A percentile compares a stretch with the other conserved stretches of the same genome.
Conservation (phyloP, 2,113 vertebrate species). For the Neodon shergylaensis region DNA sequence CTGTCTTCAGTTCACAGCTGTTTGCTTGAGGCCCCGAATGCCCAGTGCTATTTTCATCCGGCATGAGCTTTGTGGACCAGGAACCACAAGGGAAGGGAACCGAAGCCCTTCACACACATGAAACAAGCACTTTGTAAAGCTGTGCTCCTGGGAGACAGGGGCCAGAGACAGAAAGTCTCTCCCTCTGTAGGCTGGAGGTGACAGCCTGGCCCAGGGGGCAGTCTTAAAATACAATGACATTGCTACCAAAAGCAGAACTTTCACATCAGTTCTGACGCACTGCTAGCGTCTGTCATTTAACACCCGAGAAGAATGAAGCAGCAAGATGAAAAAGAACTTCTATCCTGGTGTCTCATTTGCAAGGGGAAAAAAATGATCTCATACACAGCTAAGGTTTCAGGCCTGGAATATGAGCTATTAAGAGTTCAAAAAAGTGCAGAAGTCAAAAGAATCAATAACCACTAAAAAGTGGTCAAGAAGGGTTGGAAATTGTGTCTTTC, state of each 20-base stretch:
- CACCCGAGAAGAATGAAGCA: background rate
- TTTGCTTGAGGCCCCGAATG: background rate
- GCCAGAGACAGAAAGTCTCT: background rate
- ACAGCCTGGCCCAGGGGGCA: background rate
- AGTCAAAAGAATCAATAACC: conserved; percentile 16
- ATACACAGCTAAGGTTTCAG: conserved; percentile 9
- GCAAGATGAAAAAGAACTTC: conserved; percentile 38
- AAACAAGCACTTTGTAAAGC: background rate
- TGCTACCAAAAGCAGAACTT: background rate
- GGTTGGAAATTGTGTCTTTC: conserved; percentile 48
- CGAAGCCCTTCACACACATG: background rate
- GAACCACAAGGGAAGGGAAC: background rate
- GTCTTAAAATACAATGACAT: background rate
- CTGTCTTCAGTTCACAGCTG: background rate
- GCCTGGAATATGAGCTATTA: conserved; percentile 36
- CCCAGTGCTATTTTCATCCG: background rate
- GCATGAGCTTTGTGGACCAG: background rate
- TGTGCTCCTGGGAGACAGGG: background rate
- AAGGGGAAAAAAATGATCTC: conserved; percentile 43
- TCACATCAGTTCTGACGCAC: background rate
- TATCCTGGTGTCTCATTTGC: background rate
- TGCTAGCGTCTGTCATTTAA: conserved; percentile 29
- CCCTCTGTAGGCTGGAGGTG: background rate
- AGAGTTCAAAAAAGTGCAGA: conserved; percentile 22
- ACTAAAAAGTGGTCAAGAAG: conserved; percentile 42